Percentiles rank a stretch among this genome's conserved stretches.
These are phyloP conservation scores for Caenorhabditis uteleia DNA, from an alignment of 2,888 invertebrate species.

Conservation along the genomic window DNA sequence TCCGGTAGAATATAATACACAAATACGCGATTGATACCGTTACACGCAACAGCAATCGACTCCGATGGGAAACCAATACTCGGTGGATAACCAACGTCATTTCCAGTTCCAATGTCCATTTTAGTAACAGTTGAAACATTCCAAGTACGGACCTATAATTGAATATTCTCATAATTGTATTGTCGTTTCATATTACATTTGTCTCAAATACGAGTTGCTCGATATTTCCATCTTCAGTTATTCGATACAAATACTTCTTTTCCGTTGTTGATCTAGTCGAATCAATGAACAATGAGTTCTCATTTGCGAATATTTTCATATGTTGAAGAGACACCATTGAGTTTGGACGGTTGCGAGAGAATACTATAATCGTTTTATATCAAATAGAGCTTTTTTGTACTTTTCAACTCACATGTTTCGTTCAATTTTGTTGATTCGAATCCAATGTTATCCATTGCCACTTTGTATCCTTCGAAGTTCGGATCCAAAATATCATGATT, in stretches of 20 bases:
- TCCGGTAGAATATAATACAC: constrained; percentile 6
- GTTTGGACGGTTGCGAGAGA: background rate
- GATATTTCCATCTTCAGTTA: constrained; percentile 21
- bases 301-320: constrained; percentile 35
- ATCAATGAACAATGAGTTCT: constrained; percentile 24
- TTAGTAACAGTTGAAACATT: background rate
- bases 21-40: constrained; percentile 10
- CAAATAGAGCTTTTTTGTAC: background rate
- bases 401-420: constrained; percentile 12
- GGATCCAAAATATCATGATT: constrained; percentile 27
- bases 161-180: background rate
- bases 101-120: background rate
- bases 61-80: constrained; percentile 13
- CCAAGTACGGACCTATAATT: constrained; percentile 8
- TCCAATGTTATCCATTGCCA: constrained; percentile 28
- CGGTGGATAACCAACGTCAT: too few species aligned
- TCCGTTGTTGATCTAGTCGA: constrained; percentile 2
- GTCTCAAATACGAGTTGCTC: constrained; percentile 8
- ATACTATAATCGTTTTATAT: background rate
- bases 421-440: constrained; percentile 11
- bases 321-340: constrained; percentile 35
- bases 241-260: constrained; percentile 15
- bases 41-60: constrained; percentile 8
- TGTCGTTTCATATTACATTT: background rate
- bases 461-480: constrained; percentile 48